A percentile compares a stretch with the other conserved stretches of the same genome.
These are phyloP conservation scores for Pogonus chalceus DNA, from an alignment of 1,140 invertebrate genomes.

Conservation along the genomic window DNA sequence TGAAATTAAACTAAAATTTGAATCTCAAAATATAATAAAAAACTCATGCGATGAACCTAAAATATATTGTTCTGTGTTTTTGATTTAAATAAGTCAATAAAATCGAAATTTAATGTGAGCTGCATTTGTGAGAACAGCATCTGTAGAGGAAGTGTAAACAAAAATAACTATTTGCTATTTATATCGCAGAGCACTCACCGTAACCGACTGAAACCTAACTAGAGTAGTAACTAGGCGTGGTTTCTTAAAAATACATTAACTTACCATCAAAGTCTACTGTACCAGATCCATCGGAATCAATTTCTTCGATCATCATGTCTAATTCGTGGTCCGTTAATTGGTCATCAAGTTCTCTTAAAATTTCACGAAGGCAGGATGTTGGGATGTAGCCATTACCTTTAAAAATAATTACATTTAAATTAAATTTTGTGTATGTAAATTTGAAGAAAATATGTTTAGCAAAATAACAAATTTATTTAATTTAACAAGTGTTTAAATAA, in stretches of 20 bases:
- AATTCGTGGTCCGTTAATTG: constrained; percentile 85
- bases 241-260: constrained; percentile 5
- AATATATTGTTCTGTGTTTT: too few species aligned
- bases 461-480: too few species aligned
- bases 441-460: neutral
- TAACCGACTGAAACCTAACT: too few species aligned
- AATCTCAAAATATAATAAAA: too few species aligned
- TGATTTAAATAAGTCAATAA: too few species aligned
- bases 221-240: too few species aligned
- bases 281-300: constrained; percentile 87
- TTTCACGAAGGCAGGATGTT: constrained; percentile 82
- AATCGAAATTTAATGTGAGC: too few species aligned
- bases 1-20: too few species aligned
- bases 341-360: constrained; percentile 84
- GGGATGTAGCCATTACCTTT: constrained; percentile 90
- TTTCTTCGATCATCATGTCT: constrained; percentile 93
- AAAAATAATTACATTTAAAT: constrained; percentile 38
- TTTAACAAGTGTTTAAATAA: too few species aligned
- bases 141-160: constrained; percentile 7
- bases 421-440: constrained; percentile 1
- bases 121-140: too few species aligned
- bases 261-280: constrained; percentile 72
- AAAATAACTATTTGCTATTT: constrained; percentile 6
- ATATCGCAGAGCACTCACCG: too few species aligned
- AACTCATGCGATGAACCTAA: too few species aligned